A percentile compares a stretch with the other conserved stretches of the same genome.
Conservation (phyloP, 1,140 invertebrate species). For the Macrobrachium nipponense region DNA sequence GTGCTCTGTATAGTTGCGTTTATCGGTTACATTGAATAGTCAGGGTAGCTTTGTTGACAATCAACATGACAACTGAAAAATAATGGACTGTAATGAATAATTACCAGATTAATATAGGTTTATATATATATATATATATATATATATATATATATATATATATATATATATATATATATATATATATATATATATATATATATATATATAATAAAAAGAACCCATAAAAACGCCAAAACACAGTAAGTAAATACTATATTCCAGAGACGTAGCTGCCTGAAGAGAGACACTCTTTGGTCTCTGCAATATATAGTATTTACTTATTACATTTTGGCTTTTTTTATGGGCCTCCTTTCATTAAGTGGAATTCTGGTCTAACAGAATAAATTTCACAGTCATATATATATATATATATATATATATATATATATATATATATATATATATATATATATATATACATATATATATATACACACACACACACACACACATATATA, state of each 20-base stretch:
- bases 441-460: not conserved
- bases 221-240: not conserved
- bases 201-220: conserved; percentile 11
- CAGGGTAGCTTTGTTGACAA: too few species aligned
- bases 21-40: too few species aligned
- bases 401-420: not conserved
- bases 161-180: conserved; percentile 24
- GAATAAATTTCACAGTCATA: too few species aligned
- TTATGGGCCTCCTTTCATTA: too few species aligned
- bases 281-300: too few species aligned
- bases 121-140: conserved; percentile 33
- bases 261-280: too few species aligned
- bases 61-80: not conserved
- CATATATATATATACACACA: not conserved
- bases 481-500: not conserved
- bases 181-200: conserved; percentile 19
- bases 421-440: not conserved
- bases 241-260: too few species aligned
- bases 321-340: too few species aligned
- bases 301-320: too few species aligned
- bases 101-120: not conserved
- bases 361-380: too few species aligned
- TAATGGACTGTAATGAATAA: not conserved
- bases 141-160: conserved; percentile 35
- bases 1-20: too few species aligned